Conservation (phyloP, 2,888 invertebrate species). For the Adela reaumurella region DNA sequence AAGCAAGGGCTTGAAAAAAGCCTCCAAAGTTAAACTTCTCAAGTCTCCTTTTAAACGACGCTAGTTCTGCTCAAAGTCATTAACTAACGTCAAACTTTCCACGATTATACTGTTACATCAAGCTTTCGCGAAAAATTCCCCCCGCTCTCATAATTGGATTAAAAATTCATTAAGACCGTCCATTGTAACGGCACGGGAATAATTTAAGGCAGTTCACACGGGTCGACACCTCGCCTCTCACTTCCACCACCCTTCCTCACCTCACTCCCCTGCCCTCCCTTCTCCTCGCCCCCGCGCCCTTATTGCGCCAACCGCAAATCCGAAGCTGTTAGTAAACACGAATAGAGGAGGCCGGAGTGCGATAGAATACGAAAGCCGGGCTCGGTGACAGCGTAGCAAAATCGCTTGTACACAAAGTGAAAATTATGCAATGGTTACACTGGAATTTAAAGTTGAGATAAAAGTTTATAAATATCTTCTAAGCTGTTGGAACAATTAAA, state of each 20-base stretch:
- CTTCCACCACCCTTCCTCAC: not conserved
- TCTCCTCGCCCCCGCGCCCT: not conserved
- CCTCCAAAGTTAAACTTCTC: no score
- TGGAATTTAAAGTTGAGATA: no score
- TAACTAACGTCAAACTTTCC: constrained; percentile 1
- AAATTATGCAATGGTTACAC: no score
- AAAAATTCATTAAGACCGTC: constrained; percentile 53
- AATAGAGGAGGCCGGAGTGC: no score
- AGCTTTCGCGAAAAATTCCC: constrained; percentile 46
- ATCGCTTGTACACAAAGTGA: no score
- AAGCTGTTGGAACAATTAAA: no score
- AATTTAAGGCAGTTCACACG: constrained; percentile 51
- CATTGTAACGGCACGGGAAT: constrained; percentile 42
- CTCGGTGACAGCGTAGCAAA: no score
- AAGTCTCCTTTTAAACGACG: no score
- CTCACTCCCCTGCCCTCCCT: not conserved
- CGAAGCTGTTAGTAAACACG: not conserved
- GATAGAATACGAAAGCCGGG: no score
- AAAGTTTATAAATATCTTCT: no score
- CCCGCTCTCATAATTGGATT: constrained; percentile 50
- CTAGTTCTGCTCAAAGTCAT: no score
- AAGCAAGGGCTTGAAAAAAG: no score
- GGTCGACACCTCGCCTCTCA: constrained; percentile 29
- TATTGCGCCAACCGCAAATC: not conserved
- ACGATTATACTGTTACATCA: constrained; percentile 29